Evolutionary conservation across 2,797 vertebrate species (phyloP), one percentile per base, ranked within the genome.

Genomic region (Dipus sagitta): DNA sequence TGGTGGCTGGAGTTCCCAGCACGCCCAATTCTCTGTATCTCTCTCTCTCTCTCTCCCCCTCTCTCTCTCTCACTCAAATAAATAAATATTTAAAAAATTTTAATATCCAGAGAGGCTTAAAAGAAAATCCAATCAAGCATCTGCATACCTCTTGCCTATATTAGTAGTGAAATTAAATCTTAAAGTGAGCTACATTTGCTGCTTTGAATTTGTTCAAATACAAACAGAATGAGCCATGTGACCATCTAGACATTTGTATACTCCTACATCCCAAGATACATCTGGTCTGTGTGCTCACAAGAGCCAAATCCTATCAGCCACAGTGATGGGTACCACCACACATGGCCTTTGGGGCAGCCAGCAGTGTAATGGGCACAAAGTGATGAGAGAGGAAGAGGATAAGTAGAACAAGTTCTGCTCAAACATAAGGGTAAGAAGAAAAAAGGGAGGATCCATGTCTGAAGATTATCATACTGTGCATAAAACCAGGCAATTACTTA

Each of bases 71-170:
- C 54, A 58, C 14, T 58, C 54, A 58, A 58, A 58, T 58, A 14
- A 64, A 21, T 62, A 65, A 14, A 77, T 32, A 85, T 38, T 47
- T 10, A 77, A 89, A 79, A 83, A 26, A 54, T 62, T 9, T 62
- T 79, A 88, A 52, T 32, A 90, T 14, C 18, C 60, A 93, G 26
- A 90, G 21, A 89, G 90, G 42, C 1, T 70, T 18, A 86, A 9
- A 78, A 9, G 60, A 90, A 93, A 90, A 54, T 17, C 87, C 2
- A 88, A 70, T 67, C 71, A 93, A 3, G n/a, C 17, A 80, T 79
- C 54, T 70, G 3, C 58, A 30, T 62, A 65, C 20, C 23, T 58
- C 14, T n/a, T 32, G 75, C 34, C 21, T 65, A 67, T 6, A 75
- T 62, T 18, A n/a, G 60, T 32, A 30, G 64, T 30, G 65, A 62